Conservation (phyloP, 2,888 invertebrate genomes). For the Poecilobothrus nobilitatus region DNA sequence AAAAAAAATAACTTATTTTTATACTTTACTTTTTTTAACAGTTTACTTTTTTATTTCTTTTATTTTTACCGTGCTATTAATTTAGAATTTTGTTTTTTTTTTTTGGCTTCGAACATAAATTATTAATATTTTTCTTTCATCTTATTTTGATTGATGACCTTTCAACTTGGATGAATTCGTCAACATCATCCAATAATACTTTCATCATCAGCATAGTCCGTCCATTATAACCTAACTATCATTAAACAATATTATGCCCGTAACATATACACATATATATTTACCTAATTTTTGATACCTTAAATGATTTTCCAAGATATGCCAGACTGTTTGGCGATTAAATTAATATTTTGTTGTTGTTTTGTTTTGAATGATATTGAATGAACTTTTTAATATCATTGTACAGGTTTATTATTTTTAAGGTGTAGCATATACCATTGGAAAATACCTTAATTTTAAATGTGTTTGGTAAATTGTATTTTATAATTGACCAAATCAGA, state of each 20-base stretch:
- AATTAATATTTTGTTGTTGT: not conserved
- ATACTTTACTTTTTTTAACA: not conserved
- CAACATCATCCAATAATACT: not conserved
- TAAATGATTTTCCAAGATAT: no score
- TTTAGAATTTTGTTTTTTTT: not conserved
- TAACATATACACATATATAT: no score
- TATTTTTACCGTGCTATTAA: not conserved
- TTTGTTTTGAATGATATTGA: not conserved
- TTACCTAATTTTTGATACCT: no score
- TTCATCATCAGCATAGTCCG: no score
- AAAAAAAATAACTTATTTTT: not conserved
- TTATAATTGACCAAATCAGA: no score
- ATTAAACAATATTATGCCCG: no score
- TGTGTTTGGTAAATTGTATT: not conserved
- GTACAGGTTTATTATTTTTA: no score
- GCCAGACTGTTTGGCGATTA: not conserved
- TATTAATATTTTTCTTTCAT: not conserved
- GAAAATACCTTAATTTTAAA: not conserved
- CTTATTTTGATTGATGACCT: conserved; percentile 4
- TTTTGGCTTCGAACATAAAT: not conserved
- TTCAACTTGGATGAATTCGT: conserved; percentile 1
- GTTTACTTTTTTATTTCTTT: no score
- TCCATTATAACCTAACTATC: no score
- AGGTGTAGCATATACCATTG: not conserved
- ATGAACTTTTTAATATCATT: no score